Base-by-base conservation (phyloP, 2,888 invertebrate species). In the Drosophila percnosoma region DNA sequence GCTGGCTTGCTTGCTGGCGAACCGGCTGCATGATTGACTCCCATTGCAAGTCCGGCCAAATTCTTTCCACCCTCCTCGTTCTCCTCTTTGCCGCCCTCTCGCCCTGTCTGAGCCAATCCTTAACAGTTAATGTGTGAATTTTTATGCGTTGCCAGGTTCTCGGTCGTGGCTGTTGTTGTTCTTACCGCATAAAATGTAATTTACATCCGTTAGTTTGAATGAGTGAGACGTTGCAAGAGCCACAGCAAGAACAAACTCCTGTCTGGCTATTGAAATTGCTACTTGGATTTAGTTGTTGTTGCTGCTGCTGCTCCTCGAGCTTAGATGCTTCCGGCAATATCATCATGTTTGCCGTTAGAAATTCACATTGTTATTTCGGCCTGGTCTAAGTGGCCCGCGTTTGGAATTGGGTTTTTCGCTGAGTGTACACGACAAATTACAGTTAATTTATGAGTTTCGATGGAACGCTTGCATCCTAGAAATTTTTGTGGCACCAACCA, bases 91-190 rank as follows among this genome's bases (percentile, higher is more conserved):
- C 33, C 40, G 34, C 38, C 5, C 45, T 36, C 31, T 48, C 29
- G 2, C 57, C 24, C 40, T 8, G 21, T 68, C n/a, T 38, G 55
- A 24, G 54, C 62, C 81, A 67, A 87, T 86, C 85, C 85, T 86
- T 86, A 89, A 89, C 87, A 89, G 90, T 89, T 87, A 87, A 87
- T 89, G 87, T 87, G 87, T 82, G 88, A 87, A 80, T 83, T 88
- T 85, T 90, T 90, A 90, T 90, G 91, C 91, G 83, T 82, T 85
- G 80, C 81, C 89, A 89, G 90, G 84, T 82, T 83, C 75, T 80
- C 74, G 57, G 68, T 77, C 67, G 73, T 79, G 69, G 82, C 68
- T 78, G 74, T 77, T 78, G 83, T 75, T 87, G 78, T 80, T 86
- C 83, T 80, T 80, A 74, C 85, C 86, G 79, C 82, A 85, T 83